Conservation (phyloP, 2,888 invertebrate species). For the Cantharis rufa region DNA sequence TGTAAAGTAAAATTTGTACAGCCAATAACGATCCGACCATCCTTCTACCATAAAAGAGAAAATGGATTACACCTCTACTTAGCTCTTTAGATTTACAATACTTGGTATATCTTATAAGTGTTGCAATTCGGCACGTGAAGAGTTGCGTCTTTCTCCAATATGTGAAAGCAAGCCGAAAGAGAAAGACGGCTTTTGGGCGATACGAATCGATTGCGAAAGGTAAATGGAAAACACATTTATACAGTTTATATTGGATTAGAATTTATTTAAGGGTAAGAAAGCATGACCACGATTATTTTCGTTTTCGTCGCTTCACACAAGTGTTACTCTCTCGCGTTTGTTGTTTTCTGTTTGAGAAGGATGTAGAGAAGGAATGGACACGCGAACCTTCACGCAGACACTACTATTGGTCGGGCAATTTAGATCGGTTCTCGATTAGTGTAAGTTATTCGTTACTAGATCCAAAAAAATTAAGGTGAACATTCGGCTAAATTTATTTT, state of each 20-base stretch:
- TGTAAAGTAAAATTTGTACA: conserved; percentile 25
- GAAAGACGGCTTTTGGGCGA: neutral
- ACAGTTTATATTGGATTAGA: conserved; percentile 22
- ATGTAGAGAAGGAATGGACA: neutral
- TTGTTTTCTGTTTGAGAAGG: neutral
- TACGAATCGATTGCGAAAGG: neutral
- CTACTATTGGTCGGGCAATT: neutral
- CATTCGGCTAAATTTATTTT: neutral
- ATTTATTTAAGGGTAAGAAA: conserved; percentile 17
- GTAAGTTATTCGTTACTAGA: neutral
- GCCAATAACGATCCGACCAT: conserved; percentile 21
- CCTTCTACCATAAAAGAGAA: conserved; percentile 21
- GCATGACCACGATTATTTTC: conserved; percentile 13
- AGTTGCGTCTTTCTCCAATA: neutral
- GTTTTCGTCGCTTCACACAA: conserved; percentile 11
- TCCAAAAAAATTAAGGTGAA: neutral
- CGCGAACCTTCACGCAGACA: neutral
- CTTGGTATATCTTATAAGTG: neutral
- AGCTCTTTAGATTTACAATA: conserved; percentile 22
- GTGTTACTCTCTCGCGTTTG: conserved; percentile 11
- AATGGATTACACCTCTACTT: conserved; percentile 20
- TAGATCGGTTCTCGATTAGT: neutral
- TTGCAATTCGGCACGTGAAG: neutral
- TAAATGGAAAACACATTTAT: conserved; percentile 22
- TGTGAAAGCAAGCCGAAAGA: neutral